Conservation (phyloP, 2,113 vertebrate genomes). For the Pterocles burchelli region DNA sequence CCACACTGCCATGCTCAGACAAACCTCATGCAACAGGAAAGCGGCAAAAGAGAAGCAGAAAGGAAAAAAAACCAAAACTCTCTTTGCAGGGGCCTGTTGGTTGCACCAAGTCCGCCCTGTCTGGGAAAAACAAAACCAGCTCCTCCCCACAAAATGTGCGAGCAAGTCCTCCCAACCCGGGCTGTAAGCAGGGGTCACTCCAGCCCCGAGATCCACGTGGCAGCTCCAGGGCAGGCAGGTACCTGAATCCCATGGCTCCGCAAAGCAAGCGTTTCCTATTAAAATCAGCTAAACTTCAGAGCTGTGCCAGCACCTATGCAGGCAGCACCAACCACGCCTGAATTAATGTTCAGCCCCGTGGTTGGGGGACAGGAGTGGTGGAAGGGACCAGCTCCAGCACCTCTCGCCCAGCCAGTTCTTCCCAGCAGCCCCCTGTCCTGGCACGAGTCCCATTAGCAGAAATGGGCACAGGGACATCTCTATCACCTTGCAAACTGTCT, state of each 20-base stretch:
- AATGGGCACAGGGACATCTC: not conserved
- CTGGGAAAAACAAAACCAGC: not conserved
- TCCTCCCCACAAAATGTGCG: not conserved
- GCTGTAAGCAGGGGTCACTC: not conserved
- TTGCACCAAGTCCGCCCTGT: rapidly evolving
- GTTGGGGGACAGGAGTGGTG: rapidly evolving
- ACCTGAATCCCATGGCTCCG: not conserved
- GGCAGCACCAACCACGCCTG: not conserved
- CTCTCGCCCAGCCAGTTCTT: not conserved
- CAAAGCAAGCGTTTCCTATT: not conserved
- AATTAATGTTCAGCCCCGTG: rapidly evolving
- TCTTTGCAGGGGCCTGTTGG: not conserved
- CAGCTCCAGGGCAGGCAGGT: not conserved
- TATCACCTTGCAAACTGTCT: not conserved
- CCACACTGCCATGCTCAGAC: not conserved
- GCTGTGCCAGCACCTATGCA: not conserved
- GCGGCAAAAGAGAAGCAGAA: not conserved
- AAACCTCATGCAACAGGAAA: not conserved
- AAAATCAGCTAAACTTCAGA: not conserved
- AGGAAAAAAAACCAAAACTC: not conserved
- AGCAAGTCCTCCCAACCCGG: not conserved
- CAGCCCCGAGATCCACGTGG: not conserved
- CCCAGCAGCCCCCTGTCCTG: not conserved
- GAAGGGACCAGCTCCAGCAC: not conserved
- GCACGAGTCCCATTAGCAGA: rapidly evolving